Evolutionary conservation across 2,888 invertebrate genomes (phyloP).

Genomic region (Agrilus mali): DNA sequence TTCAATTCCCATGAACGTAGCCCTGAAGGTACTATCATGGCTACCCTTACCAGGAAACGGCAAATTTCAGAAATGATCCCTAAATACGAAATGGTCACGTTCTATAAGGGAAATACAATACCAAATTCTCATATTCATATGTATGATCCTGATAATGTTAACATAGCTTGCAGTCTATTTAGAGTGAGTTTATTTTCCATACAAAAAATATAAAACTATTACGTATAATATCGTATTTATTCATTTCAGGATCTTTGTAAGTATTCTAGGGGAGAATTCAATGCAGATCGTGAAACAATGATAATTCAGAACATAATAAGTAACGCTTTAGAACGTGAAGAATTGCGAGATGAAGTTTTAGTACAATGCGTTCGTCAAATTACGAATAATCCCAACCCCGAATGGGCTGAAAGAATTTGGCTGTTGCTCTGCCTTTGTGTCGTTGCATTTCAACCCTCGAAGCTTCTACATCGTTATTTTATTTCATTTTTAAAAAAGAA

Average conservation of each 20-base stretch:
- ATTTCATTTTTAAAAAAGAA: conserved; percentile 63
- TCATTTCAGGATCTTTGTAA: conserved; percentile 68
- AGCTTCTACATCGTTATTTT: conserved; percentile 68
- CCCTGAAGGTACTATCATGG: conserved; percentile 80
- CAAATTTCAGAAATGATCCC: conserved; percentile 70
- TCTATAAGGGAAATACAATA: conserved; percentile 76
- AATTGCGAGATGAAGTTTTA: conserved; percentile 82
- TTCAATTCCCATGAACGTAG: conserved; percentile 82
- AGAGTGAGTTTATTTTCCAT: conserved; percentile 46
- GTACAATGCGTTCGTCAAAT: conserved; percentile 81
- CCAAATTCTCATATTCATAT: conserved; percentile 89
- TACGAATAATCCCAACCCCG: conserved; percentile 76
- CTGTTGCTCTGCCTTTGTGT: conserved; percentile 77
- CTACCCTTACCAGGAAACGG: conserved; percentile 67
- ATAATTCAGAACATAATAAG: conserved; percentile 76
- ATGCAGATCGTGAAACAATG: conserved; percentile 67
- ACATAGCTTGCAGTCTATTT: conserved; percentile 80
- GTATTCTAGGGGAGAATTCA: conserved; percentile 80
- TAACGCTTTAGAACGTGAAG: conserved; percentile 81
- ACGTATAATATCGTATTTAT: background rate
- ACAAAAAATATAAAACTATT: background rate
- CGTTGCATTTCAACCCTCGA: conserved; percentile 85
- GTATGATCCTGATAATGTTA: conserved; percentile 89
- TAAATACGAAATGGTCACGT: conserved; percentile 87
- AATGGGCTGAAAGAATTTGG: conserved; percentile 80